phyloP scores from a whole-genome alignment of 2,113 vertebrate genomes.

The Heliornis fulica region DNA sequence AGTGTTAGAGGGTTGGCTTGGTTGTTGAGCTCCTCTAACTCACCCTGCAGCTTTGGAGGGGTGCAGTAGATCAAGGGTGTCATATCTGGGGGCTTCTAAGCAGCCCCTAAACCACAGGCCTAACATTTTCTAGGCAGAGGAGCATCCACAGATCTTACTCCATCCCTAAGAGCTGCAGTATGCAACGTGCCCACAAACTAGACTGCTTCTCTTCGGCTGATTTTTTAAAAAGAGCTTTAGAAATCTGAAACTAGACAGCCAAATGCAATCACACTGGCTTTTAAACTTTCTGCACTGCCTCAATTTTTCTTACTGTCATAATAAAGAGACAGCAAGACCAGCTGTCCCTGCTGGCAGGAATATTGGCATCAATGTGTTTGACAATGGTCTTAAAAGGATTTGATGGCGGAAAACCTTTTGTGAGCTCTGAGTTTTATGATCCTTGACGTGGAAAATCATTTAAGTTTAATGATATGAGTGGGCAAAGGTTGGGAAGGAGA shows the following conservation, averaged over 20 bases:
- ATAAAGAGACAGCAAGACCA: constrained; percentile 47
- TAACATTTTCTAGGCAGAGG: neutral
- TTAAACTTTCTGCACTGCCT: constrained; percentile 48
- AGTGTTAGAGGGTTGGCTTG: neutral
- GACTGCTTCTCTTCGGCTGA: neutral
- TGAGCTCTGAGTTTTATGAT: constrained; percentile 2
- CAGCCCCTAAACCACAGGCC: neutral
- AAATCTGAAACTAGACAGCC: constrained; percentile 51
- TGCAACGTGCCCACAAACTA: neutral
- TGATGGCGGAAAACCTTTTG: constrained; percentile 36
- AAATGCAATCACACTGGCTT: constrained; percentile 43
- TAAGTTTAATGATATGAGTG: neutral
- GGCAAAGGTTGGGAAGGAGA: neutral
- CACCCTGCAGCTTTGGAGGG: neutral
- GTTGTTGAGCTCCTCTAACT: neutral
- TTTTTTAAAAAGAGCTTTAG: constrained; percentile 48
- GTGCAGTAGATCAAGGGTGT: neutral
- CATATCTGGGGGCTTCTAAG: neutral
- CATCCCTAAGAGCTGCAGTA: neutral
- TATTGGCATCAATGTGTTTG: constrained; percentile 31
- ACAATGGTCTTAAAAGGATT: constrained; percentile 29
- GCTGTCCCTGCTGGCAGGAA: constrained; percentile 53
- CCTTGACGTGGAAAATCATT: neutral
- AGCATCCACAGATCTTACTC: neutral
- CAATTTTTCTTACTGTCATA: constrained; percentile 44